Percentiles rank a stretch among this genome's conserved stretches.
Conservation (phyloP, 2,888 invertebrate genomes). For the Phengaris arion region DNA sequence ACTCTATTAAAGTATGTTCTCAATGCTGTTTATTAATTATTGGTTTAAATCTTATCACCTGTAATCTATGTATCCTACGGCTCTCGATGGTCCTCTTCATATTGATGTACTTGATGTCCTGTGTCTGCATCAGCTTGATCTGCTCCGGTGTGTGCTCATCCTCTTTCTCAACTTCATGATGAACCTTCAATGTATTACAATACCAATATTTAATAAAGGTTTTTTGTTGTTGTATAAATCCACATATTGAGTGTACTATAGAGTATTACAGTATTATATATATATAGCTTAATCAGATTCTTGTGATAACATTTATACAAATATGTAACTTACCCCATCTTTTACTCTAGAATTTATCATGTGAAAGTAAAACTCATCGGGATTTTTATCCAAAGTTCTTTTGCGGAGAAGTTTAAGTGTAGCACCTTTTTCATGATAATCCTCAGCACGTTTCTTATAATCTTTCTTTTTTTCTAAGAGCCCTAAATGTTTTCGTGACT, state of each 20-base stretch:
- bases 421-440: conserved; percentile 89
- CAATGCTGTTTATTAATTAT: not conserved
- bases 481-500: conserved; percentile 86
- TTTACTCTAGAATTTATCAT: conserved; percentile 93
- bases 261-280: too few species aligned
- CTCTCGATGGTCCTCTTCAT: conserved; percentile 91
- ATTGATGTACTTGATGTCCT: conserved; percentile 93
- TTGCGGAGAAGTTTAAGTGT: conserved; percentile 89
- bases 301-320: too few species aligned
- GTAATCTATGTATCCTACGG: conserved; percentile 80
- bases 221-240: not conserved
- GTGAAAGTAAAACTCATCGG: conserved; percentile 99
- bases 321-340: conserved; percentile 66
- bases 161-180: conserved; percentile 84
- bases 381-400: conserved; percentile 94
- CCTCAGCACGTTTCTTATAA: conserved; percentile 87
- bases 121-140: conserved; percentile 92
- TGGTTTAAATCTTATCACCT: conserved; percentile 47
- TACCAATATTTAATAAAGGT: not conserved
- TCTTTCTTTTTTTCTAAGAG: conserved; percentile 94
- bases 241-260: too few species aligned
- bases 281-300: too few species aligned
- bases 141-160: conserved; percentile 91
- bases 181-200: conserved; percentile 56
- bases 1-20: too few species aligned